phyloP scores from a whole-genome alignment of 2,888 invertebrate species.

The Ceriagrion tenellum region DNA sequence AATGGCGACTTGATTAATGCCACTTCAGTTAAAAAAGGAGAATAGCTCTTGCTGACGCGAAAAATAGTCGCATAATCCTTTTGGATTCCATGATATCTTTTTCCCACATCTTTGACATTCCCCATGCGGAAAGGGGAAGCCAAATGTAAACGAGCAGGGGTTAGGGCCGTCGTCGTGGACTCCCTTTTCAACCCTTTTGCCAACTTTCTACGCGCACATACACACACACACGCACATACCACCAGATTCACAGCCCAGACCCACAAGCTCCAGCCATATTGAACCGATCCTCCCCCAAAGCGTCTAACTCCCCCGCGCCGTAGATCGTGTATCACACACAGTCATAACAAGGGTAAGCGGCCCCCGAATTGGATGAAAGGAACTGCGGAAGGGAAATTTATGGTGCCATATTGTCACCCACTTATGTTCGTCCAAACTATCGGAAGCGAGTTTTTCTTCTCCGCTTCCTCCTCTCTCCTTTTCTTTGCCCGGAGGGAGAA shows the following conservation, averaged over 20 bases:
- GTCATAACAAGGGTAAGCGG: neutral
- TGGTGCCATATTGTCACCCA: conserved; percentile 63
- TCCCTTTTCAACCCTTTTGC: neutral
- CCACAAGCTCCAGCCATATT: no score
- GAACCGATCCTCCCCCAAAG: neutral
- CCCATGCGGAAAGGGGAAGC: neutral
- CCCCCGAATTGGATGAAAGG: neutral
- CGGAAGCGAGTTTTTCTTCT: neutral
- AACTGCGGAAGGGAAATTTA: conserved; percentile 39
- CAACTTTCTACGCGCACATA: neutral
- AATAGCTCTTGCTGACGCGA: no score
- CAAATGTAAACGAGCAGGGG: neutral
- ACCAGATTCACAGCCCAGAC: neutral
- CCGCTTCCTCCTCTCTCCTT: neutral
- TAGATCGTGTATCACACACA: conserved; percentile 25
- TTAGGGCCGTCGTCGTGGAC: neutral
- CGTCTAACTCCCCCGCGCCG: neutral
- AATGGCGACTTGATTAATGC: no score
- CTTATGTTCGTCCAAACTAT: conserved; percentile 39
- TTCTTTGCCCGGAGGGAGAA: neutral
- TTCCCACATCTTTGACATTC: no score
- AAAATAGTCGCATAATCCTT: no score
- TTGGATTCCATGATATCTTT: neutral
- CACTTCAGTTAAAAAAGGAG: no score
- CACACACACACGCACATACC: neutral